These are phyloP conservation scores for Drosophila auraria DNA, from an alignment of 1,140 invertebrate genomes.

Conservation along the genomic window DNA sequence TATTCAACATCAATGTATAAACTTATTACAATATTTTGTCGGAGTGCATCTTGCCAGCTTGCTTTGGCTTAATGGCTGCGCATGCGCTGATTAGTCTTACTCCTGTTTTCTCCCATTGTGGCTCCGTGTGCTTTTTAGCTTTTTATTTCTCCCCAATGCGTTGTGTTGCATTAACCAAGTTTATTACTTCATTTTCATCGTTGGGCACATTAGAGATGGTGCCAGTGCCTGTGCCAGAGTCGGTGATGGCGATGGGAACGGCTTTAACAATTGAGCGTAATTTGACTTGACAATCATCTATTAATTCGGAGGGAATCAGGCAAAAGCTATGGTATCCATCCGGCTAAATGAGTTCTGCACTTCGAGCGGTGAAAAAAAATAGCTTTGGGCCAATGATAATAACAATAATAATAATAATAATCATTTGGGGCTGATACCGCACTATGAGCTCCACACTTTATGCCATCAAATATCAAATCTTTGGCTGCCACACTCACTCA, in stretches of 20 bases:
- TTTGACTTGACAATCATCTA: slow-evolving; percentile 64
- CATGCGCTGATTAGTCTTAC: slow-evolving; percentile 65
- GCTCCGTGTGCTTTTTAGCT: slow-evolving; percentile 16
- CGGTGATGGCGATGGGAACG: slow-evolving; percentile 38
- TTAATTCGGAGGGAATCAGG: slow-evolving; percentile 60
- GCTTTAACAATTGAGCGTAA: slow-evolving; percentile 62
- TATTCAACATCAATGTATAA: no score
- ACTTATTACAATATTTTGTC: neutral
- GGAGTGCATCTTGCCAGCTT: slow-evolving; percentile 9
- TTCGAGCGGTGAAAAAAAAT: neutral
- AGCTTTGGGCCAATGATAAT: neutral
- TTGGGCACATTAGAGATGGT: slow-evolving; percentile 68
- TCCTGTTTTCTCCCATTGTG: slow-evolving; percentile 64
- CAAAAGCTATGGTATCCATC: slow-evolving; percentile 14
- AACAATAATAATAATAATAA: slow-evolving; percentile 8
- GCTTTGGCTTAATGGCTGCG: slow-evolving; percentile 57
- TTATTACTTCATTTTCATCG: slow-evolving; percentile 75
- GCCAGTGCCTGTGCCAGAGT: slow-evolving; percentile 14
- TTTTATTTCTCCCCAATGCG: slow-evolving; percentile 54
- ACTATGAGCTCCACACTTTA: neutral
- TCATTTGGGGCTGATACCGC: neutral
- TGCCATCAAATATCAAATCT: neutral
- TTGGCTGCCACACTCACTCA: slow-evolving; percentile 1
- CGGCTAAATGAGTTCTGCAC: slow-evolving; percentile 21
- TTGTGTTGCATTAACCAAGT: slow-evolving; percentile 69